A percentile compares a stretch with the other conserved stretches of the same genome.
Evolutionary conservation across 2,797 vertebrate genomes (phyloP).

Genomic region (Podargus strigoides): DNA sequence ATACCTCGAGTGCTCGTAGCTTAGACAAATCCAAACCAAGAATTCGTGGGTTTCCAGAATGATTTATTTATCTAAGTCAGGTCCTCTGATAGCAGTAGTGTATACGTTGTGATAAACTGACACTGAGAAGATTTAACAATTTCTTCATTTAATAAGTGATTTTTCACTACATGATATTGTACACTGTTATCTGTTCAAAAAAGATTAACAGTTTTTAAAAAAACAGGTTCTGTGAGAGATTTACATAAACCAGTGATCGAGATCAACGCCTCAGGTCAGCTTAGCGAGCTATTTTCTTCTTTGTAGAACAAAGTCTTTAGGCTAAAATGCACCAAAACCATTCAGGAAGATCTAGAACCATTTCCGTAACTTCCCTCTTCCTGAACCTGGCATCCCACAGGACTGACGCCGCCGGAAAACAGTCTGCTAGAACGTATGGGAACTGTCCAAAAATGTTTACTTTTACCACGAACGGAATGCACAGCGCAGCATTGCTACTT

Average conservation of each 20-base stretch:
- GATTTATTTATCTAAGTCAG: conserved; percentile 60
- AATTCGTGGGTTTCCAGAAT: conserved; percentile 51
- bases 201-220: conserved; percentile 76
- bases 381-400: conserved; percentile 51
- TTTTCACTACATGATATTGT: conserved; percentile 76
- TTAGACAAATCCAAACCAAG: conserved; percentile 55
- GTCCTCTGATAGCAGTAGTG: conserved; percentile 23
- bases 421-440: conserved; percentile 36
- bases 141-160: conserved; percentile 78
- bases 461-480: conserved; percentile 30
- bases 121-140: conserved; percentile 74
- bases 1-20: not conserved
- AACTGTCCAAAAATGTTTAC: conserved; percentile 67
- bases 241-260: conserved; percentile 68
- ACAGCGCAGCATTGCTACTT: conserved; percentile 50
- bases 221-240: conserved; percentile 71
- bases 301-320: conserved; percentile 67
- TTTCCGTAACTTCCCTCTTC: conserved; percentile 55
- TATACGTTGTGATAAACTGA: conserved; percentile 59
- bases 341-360: conserved; percentile 46
- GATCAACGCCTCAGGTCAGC: conserved; percentile 58
- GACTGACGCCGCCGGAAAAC: conserved; percentile 35
- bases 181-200: conserved; percentile 76
- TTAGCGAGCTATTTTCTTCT: conserved; percentile 44
- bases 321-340: conserved; percentile 49